phyloP scores from a whole-genome alignment of 2,797 vertebrate species.

The Catostomus latipinnis region DNA sequence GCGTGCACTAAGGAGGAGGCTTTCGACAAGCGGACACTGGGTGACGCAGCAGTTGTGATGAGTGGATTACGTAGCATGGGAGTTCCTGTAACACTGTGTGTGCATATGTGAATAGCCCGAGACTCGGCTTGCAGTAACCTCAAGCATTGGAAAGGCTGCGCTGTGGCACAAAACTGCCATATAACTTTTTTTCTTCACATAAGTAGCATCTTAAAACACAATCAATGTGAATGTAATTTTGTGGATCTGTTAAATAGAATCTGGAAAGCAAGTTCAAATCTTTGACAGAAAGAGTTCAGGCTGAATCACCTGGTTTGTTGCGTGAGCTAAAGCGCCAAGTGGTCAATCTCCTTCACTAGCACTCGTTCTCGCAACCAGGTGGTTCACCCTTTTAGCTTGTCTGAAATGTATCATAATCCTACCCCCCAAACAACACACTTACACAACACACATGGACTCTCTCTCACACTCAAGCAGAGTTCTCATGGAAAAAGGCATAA shows the following conservation, averaged over 20 bases:
- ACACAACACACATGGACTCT: conserved; percentile 17
- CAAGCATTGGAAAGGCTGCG: conserved; percentile 55
- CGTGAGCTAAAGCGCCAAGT: not conserved
- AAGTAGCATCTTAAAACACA: not conserved
- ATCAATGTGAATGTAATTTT: not conserved
- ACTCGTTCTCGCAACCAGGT: conserved; percentile 7
- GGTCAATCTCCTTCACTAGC: conserved; percentile 10
- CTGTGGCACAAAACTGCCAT: conserved; percentile 6
- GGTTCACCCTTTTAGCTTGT: conserved; percentile 32
- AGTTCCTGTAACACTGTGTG: conserved; percentile 74
- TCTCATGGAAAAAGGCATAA: not conserved
- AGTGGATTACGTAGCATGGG: conserved; percentile 72
- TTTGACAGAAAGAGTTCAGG: not conserved
- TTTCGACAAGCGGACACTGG: conserved; percentile 59
- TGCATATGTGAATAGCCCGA: conserved; percentile 29
- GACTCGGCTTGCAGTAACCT: conserved; percentile 62
- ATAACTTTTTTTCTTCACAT: not conserved
- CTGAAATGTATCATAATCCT: conserved; percentile 35
- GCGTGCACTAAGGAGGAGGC: conserved; percentile 45
- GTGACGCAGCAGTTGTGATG: conserved; percentile 79
- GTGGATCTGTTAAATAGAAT: not conserved
- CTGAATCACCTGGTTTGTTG: conserved; percentile 32
- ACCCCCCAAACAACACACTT: conserved; percentile 15
- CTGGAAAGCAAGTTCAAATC: not conserved
- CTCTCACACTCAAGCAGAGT: not conserved